phyloP scores from a whole-genome alignment of 1,140 invertebrate genomes.

The Drosophila insularis region DNA sequence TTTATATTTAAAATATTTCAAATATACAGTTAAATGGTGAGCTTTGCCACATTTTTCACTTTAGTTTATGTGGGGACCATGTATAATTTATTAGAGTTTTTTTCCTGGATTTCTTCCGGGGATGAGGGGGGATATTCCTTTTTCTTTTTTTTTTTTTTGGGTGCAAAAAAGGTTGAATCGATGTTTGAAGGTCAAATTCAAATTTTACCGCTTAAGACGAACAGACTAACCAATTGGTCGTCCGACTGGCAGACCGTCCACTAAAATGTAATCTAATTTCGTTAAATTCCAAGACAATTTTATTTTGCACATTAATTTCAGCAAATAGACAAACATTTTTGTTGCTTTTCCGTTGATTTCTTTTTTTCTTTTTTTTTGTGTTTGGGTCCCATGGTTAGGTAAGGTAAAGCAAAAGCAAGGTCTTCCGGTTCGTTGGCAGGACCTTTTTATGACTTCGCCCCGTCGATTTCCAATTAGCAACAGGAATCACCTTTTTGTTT shows the following conservation, averaged over 20 bases:
- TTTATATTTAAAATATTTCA: slow-evolving; percentile 79
- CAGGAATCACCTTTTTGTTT: slow-evolving; percentile 73
- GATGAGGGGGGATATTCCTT: too few relatives aligned
- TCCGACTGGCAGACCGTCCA: neutral
- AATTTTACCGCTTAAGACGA: slow-evolving; percentile 4
- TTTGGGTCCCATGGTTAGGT: neutral
- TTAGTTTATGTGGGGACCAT: slow-evolving; percentile 74
- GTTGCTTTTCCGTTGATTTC: slow-evolving; percentile 30
- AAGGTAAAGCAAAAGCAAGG: neutral
- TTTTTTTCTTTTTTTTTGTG: slow-evolving; percentile 6
- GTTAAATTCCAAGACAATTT: slow-evolving; percentile 14
- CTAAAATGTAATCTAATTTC: slow-evolving; percentile 20
- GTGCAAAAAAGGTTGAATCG: slow-evolving; percentile 18
- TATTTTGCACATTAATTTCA: slow-evolving; percentile 45
- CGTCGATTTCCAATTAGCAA: slow-evolving; percentile 76
- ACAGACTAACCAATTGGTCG: too few relatives aligned
- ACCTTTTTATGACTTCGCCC: slow-evolving; percentile 22
- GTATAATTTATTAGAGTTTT: slow-evolving; percentile 75
- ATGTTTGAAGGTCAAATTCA: slow-evolving; percentile 21
- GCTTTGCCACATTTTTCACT: slow-evolving; percentile 64
- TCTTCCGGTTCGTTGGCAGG: slow-evolving; percentile 2
- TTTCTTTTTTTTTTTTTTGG: neutral
- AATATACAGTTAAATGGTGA: slow-evolving; percentile 71
- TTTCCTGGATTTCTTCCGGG: slow-evolving; percentile 23
- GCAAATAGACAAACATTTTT: slow-evolving; percentile 54